Base-by-base conservation (phyloP, 35 echinoderm and acorn worm species). In the Heliocidaris tuberculata region DNA sequence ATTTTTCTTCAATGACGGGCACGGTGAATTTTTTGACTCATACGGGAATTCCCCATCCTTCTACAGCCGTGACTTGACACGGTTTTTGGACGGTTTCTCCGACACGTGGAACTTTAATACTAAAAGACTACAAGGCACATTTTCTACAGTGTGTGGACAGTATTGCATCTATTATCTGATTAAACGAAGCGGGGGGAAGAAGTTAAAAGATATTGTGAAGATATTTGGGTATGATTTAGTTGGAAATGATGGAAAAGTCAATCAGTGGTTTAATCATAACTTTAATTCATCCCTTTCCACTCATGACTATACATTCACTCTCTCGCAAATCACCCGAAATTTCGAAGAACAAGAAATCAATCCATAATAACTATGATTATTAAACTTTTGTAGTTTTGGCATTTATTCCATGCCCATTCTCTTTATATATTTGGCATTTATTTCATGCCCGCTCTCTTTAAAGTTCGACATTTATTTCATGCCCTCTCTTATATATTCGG, bases 161-260 rank as follows among this genome's bases (percentile, higher is more conserved):
- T 94, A 96, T 49, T 96, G 95, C 54, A 32, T 93, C 50, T 96
- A 88, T 50, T 96, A 86, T 96, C 89, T 90, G 48, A 60, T 48
- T 48, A 88, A 56, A 85, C 78, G 15, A 70, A 48, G 16, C 89
- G 93, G 49, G 94, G 95, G 87, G 50, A 94, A 93, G 47, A 50
- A 27, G 5, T 12, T 93, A 48, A 49, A 29, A 59, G 13, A 49
- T 48, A 50, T 93, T 93, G 91, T 50, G 31, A 59, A 93, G 17
- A 13, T 93, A n/a, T 93, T 59, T 59, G 47, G 91, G 17, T 7
- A 52, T 50, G 91, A 52, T 59, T 59, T 93, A 30, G 19, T 52
- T 93, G 4, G 21, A 93, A 93, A 93, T 50, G 91, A 93, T 59
- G 13, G n/a, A 52, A 93, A 59, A 42, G 50, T 89, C 24, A 89